phyloP scores from a whole-genome alignment of 35 echinoderm and acorn worm species.

The Lytechinus variegatus region DNA sequence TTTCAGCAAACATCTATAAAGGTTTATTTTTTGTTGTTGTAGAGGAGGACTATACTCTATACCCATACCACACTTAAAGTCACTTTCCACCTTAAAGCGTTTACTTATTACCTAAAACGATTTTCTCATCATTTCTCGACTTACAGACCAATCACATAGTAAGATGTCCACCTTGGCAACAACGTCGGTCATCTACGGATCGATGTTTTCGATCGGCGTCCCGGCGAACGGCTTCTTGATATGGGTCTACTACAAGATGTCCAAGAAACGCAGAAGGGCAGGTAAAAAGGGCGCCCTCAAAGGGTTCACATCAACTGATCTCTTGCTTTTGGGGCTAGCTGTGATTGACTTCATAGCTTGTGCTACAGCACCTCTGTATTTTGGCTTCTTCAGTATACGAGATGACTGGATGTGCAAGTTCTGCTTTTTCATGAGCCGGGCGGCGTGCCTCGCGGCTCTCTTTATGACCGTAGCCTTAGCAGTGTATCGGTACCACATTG shows the following conservation, averaged over 20 bases:
- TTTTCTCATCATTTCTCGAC: too few species aligned
- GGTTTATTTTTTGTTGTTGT: too few species aligned
- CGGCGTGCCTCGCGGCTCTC: background rate
- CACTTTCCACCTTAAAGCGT: too few species aligned
- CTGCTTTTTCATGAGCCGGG: background rate
- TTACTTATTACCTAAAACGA: too few species aligned
- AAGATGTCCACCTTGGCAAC: background rate
- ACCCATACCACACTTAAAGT: too few species aligned
- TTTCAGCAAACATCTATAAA: too few species aligned
- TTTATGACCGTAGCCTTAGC: background rate
- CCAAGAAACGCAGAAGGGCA: background rate
- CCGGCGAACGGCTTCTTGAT: background rate
- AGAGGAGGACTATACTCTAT: too few species aligned
- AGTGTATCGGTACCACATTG: background rate
- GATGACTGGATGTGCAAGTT: background rate
- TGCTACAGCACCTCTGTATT: background rate
- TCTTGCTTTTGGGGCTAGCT: background rate
- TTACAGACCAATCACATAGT: too few species aligned
- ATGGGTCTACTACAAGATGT: conserved; percentile 2
- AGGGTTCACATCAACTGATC: background rate
- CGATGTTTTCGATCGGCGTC: background rate
- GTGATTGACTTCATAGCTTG: background rate
- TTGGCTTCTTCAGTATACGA: background rate
- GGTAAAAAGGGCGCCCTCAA: background rate
- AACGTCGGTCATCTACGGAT: background rate